Percentiles rank a stretch among this genome's conserved stretches.
These are phyloP conservation scores for Pogona vitticeps DNA, from an alignment of 2,113 vertebrate species.

Conservation along the genomic window DNA sequence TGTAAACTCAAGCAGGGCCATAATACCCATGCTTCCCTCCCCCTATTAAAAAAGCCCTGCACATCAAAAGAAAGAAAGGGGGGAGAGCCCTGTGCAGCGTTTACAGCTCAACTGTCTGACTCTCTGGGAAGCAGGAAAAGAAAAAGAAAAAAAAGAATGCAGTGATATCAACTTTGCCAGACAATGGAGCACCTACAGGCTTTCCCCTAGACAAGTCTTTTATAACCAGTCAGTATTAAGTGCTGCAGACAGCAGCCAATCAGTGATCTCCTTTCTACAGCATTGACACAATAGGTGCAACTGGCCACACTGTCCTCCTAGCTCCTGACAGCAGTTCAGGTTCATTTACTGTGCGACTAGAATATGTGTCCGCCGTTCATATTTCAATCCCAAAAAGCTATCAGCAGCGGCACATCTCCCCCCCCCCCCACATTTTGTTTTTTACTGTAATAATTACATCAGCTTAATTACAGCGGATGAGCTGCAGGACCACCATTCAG, in stretches of 20 bases:
- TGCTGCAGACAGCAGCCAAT: conserved; percentile 82
- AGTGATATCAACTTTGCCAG: conserved; percentile 84
- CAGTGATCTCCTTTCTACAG: conserved; percentile 78
- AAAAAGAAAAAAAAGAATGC: conserved; percentile 69
- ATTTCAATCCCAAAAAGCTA: conserved; percentile 63
- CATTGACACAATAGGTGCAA: conserved; percentile 84
- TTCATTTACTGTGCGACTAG: conserved; percentile 72
- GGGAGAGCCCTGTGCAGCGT: conserved; percentile 74
- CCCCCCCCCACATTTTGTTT: conserved; percentile 19
- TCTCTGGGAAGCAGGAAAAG: conserved; percentile 47
- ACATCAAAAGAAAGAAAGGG: conserved; percentile 36
- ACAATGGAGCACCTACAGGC: conserved; percentile 79
- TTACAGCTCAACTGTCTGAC: conserved; percentile 80
- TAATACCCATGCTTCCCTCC: conserved; percentile 54
- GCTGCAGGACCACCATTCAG: conserved; percentile 59
- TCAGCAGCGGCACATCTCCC: conserved; percentile 50
- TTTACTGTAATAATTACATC: conserved; percentile 72
- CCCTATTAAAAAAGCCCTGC: conserved; percentile 31
- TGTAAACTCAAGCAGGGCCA: conserved; percentile 76
- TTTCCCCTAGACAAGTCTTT: conserved; percentile 82
- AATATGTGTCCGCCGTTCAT: conserved; percentile 77
- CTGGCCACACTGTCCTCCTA: conserved; percentile 80
- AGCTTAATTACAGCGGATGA: conserved; percentile 74
- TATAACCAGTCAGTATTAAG: conserved; percentile 85
- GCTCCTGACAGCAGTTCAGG: conserved; percentile 76